These are phyloP conservation scores for Melangyna quadrimaculata DNA, from an alignment of 2,888 invertebrate species.

Conservation along the genomic window DNA sequence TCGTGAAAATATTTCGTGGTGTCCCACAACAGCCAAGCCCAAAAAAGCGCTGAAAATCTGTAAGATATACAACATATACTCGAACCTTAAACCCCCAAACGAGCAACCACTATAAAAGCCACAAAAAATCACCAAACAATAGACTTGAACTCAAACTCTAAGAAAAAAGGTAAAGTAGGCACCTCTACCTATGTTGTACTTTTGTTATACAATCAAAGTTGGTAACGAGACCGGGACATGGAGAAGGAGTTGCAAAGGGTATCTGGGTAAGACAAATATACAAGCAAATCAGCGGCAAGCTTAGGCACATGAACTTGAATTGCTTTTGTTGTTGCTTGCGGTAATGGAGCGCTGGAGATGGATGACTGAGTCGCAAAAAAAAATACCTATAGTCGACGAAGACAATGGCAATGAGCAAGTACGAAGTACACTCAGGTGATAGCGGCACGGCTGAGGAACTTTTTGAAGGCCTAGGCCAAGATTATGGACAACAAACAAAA, in stretches of 20 bases:
- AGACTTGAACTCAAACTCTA: slow-evolving; percentile 15
- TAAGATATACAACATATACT: too few species aligned
- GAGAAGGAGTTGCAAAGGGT: slow-evolving; percentile 11
- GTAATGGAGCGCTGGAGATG: slow-evolving; percentile 61
- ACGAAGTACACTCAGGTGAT: slow-evolving; percentile 39
- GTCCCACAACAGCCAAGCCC: slow-evolving; percentile 6
- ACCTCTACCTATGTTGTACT: neutral
- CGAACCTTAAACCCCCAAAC: slow-evolving; percentile 21
- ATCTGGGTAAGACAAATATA: slow-evolving; percentile 48
- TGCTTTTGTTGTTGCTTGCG: slow-evolving; percentile 48
- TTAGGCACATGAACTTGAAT: slow-evolving; percentile 71
- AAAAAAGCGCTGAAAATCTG: slow-evolving; percentile 53
- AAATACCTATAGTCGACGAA: slow-evolving; percentile 24
- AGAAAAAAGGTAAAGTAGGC: slow-evolving; percentile 38
- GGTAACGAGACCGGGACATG: neutral
- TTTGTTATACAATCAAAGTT: slow-evolving; percentile 59
- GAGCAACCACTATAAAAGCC: neutral
- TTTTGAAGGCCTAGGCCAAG: slow-evolving; percentile 72
- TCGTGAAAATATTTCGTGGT: neutral
- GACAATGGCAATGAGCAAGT: slow-evolving; percentile 68
- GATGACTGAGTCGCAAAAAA: slow-evolving; percentile 54
- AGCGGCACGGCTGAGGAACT: slow-evolving; percentile 49
- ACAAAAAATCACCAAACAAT: slow-evolving; percentile 43
- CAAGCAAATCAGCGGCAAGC: slow-evolving; percentile 58
- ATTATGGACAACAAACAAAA: slow-evolving; percentile 44